Base-by-base conservation (phyloP, 2,888 invertebrate genomes). In the Ecdyonurus torrentis region DNA sequence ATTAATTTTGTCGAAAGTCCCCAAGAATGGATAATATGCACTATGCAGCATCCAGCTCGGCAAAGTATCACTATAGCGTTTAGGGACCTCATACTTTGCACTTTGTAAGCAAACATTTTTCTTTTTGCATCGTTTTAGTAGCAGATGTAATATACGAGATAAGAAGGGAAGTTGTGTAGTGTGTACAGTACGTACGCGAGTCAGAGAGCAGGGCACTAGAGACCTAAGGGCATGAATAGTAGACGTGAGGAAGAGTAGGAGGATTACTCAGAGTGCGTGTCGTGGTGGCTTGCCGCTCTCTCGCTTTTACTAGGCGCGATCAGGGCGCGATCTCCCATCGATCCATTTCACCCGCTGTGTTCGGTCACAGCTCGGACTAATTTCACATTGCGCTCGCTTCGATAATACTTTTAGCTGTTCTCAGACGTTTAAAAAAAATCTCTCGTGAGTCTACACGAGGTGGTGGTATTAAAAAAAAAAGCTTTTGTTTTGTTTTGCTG, bases 401-500 rank as follows among this genome's bases (percentile, higher is more conserved):
- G 37, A 37, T 37, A 37, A 15, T 10, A 37, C 37, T 37, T 37
- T 37, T 37, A 37, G 37, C 37, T 37, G 37, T 37, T 37, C n/a
- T n/a, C 37, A 37, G 37, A 37, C 37, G 37, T 37, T 37, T 5
- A 37, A 37, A 37, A 37, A 37, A 37, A 37, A 37, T 37, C 37
- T 37, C 37, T 37, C 5, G 37, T 37, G 37, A 37, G 15, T 37
- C n/a, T n/a, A 15, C 37, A 37, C 37, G 37, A 10, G 37, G 37
- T 37, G 37, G 15, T 37, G 15, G 37, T 37, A 15, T 37, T 37
- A n/a, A n/a, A n/a, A n/a, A n/a, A n/a, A n/a, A n/a, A n/a, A n/a
- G n/a, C n/a, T 37, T 37, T 37, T 37, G 37, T 37, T 5, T 37
- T 10, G 5, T 37, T 37, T 66, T 67, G 59, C 66, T 66, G 68